These are phyloP conservation scores for Apocrypta bakeri DNA, from an alignment of 1,140 invertebrate species.

Conservation along the genomic window DNA sequence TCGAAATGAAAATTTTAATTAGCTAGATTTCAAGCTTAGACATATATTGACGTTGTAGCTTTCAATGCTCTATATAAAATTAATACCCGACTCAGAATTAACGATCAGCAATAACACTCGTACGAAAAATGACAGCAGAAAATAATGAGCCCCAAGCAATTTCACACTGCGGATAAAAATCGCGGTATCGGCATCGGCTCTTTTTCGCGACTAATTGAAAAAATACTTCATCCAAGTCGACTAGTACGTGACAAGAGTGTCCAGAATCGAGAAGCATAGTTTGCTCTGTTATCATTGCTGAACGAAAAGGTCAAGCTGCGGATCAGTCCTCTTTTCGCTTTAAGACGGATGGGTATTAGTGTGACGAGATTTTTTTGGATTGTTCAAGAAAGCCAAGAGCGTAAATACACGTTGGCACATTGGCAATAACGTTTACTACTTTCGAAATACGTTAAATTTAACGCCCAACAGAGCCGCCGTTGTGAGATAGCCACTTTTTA, in stretches of 20 bases:
- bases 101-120: conserved; percentile 19
- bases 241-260: background rate
- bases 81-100: background rate
- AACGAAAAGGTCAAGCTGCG: no score
- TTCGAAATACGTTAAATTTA: conserved; percentile 56
- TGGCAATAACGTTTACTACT: conserved; percentile 55
- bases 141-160: background rate
- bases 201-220: conserved; percentile 21
- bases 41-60: no score
- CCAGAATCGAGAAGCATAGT: no score
- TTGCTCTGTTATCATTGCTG: no score
- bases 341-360: background rate
- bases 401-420: conserved; percentile 4
- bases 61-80: background rate
- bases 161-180: conserved; percentile 6
- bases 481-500: conserved; percentile 12
- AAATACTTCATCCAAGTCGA: conserved; percentile 14
- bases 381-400: background rate
- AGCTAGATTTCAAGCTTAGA: background rate
- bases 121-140: background rate
- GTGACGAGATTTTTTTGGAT: background rate
- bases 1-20: background rate
- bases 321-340: background rate
- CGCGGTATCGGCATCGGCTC: conserved; percentile 8
- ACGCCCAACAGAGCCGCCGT: conserved; percentile 13